Base-by-base conservation (phyloP, 2,888 invertebrate genomes). In the Baccha elongata region DNA sequence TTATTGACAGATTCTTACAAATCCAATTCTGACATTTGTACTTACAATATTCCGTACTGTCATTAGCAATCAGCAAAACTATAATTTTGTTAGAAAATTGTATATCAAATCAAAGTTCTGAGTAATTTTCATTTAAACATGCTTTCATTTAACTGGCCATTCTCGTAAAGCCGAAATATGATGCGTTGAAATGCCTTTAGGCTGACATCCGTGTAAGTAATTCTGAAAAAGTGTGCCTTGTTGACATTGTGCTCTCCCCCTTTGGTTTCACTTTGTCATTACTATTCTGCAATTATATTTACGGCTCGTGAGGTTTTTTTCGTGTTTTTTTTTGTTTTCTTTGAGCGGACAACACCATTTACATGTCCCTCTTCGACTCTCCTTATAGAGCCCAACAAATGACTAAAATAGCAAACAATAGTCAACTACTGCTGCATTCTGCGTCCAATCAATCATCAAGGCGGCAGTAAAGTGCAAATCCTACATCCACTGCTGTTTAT, bases 381-480 rank as follows among this genome's bases (percentile, higher is more conserved):
- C n/a, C 3, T 2, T 23, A 48, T 2, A n/a, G 7, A 2, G n/a
- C 26, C 53, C 23, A 35, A 3, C 5, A 11, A 35, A 37, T 17
- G 21, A 60, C 75, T 55, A 53, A 71, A 83, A 64, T 50, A 81
- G 67, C 71, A 67, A 81, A 76, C 76, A 83, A 76, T 58, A 76
- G 62, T 67, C 78, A 83, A 72, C 68, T 62, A 68, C 62, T 72
- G 23, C 76, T 67, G 72, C 76, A 73, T 73, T 67, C 78, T 68
- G 58, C 72, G 78, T 58, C 37, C 83, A 83, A 78, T 83, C 83
- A 83, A 83, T 83, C 83, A 83, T 78, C 83, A 58, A 68, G 68
- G 62, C 76, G 78, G 83, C 64, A 83, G 72, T 73, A 40, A 78
- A 67, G 67, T 68, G 67, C 60, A 72, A 72, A 55, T 76, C 72